These are phyloP conservation scores for Stegophylla sp. DNA, from an alignment of 2,888 invertebrate species.

Conservation along the genomic window DNA sequence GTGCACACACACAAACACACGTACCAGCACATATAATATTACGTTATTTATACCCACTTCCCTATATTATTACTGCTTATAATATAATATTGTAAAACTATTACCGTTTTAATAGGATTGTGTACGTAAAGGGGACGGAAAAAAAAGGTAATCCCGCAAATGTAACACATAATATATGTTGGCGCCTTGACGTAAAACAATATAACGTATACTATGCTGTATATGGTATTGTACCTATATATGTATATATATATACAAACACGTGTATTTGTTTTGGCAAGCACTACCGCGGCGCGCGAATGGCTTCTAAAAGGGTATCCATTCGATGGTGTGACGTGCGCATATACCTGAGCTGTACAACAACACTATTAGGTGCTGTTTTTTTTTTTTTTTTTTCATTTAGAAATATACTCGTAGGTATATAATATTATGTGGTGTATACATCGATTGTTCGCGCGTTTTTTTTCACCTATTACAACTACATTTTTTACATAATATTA, in stretches of 20 bases:
- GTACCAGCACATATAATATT: too few relatives aligned
- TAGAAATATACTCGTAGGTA: too few relatives aligned
- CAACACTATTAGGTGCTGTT: background rate
- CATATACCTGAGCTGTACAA: background rate
- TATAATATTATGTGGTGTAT: too few relatives aligned
- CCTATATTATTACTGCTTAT: too few relatives aligned
- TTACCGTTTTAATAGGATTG: slow-evolving; percentile 12
- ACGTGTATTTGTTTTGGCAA: background rate
- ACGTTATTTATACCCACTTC: too few relatives aligned
- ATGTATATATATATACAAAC: background rate
- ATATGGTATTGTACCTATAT: background rate
- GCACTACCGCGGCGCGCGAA: background rate
- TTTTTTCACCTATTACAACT: too few relatives aligned
- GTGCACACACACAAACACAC: too few relatives aligned
- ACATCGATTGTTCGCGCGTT: background rate
- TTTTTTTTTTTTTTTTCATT: background rate
- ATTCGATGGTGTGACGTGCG: background rate
- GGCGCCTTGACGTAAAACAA: background rate
- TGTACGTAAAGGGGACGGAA: background rate
- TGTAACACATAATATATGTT: background rate
- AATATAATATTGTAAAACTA: background rate
- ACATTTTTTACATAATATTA: too few relatives aligned
- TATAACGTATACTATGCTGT: background rate
- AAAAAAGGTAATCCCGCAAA: slow-evolving; percentile 5
- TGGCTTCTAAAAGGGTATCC: background rate